Conservation (phyloP, 1,140 invertebrate genomes). For the Chymomyza costata region DNA sequence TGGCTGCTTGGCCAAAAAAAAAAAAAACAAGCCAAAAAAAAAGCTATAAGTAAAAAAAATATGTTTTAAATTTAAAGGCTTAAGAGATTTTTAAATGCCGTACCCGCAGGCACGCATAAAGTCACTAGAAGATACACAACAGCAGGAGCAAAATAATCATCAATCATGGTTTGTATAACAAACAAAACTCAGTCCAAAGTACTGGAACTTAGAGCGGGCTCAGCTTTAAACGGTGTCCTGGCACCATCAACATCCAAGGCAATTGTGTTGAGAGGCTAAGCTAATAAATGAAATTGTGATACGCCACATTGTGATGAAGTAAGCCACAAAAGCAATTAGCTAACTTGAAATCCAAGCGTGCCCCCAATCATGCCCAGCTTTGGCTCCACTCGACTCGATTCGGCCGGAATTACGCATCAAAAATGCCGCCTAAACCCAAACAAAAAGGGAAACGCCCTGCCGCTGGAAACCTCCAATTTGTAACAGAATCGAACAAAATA, state of each 20-base stretch:
- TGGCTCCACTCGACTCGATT: not conserved
- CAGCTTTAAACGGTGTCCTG: too few species aligned
- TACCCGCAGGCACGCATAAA: not conserved
- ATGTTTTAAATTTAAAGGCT: conserved; percentile 18
- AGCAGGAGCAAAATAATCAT: too few species aligned
- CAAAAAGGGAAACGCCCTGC: conserved; percentile 39
- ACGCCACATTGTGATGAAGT: not conserved
- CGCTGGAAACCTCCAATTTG: conserved; percentile 49
- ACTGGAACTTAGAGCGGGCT: too few species aligned
- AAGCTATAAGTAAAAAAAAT: too few species aligned
- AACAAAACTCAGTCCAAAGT: too few species aligned
- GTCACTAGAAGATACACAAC: too few species aligned
- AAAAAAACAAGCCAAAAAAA: not conserved
- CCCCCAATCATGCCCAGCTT: not conserved
- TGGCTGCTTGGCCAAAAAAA: not conserved
- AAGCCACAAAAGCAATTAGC: conserved; percentile 42
- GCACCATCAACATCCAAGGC: too few species aligned
- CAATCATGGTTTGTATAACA: too few species aligned
- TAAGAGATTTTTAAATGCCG: too few species aligned
- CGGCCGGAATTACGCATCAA: conserved; percentile 28
- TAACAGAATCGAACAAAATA: conserved; percentile 37
- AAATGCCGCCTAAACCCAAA: conserved; percentile 44
- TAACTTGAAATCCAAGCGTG: conserved; percentile 19
- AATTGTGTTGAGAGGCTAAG: too few species aligned
- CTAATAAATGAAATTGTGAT: conserved; percentile 26